Conservation (phyloP, 30 jellyfish, hydroid and myxozoan species). For the Aurelia coerulea region DNA sequence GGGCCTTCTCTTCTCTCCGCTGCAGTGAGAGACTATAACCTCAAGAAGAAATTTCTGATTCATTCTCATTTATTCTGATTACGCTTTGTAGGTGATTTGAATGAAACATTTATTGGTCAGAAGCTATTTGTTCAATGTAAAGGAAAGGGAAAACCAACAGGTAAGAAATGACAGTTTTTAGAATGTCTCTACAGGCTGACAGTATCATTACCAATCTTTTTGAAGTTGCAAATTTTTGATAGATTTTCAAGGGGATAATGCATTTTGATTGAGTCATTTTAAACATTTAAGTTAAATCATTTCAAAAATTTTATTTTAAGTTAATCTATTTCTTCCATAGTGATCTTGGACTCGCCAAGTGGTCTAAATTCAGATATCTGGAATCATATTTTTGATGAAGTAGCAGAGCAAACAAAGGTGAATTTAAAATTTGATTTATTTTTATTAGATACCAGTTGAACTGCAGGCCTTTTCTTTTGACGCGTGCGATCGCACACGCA, state of each 20-base stretch:
- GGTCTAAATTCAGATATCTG: constrained; percentile 91
- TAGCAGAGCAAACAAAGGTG: constrained; percentile 77
- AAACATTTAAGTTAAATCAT: too few relatives aligned
- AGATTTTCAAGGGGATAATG: too few relatives aligned
- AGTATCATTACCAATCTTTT: background rate
- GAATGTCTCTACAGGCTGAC: background rate
- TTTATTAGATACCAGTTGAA: too few relatives aligned
- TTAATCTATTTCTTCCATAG: constrained; percentile 22
- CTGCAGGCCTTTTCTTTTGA: too few relatives aligned
- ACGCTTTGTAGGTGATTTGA: constrained; percentile 57
- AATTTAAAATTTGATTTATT: background rate
- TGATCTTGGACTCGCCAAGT: constrained; percentile 87
- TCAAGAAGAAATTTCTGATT: too few relatives aligned
- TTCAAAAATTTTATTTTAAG: too few relatives aligned
- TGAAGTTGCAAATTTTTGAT: background rate
- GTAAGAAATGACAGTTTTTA: constrained; percentile 24
- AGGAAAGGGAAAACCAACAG: constrained; percentile 92
- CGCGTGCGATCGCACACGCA: too few relatives aligned
- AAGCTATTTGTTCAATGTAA: constrained; percentile 73
- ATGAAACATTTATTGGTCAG: constrained; percentile 77
- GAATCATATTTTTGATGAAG: constrained; percentile 56
- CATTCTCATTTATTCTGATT: too few relatives aligned
- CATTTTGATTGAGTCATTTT: too few relatives aligned
- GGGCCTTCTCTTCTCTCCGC: too few relatives aligned
- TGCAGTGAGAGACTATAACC: too few relatives aligned